phyloP scores from a whole-genome alignment of 2,113 vertebrate genomes.

The Psittacus erithacus region DNA sequence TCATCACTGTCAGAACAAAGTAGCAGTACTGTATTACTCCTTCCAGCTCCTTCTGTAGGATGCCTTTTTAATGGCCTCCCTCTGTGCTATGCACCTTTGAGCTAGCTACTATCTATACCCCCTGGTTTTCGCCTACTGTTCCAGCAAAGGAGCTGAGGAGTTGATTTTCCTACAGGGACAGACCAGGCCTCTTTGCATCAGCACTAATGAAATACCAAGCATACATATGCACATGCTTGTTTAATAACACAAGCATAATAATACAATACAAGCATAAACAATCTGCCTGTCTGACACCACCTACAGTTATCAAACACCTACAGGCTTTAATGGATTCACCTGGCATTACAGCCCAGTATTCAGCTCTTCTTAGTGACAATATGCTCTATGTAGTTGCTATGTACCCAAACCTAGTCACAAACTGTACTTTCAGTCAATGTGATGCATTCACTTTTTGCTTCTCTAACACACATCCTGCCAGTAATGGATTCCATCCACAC shows the following conservation, averaged over 20 bases:
- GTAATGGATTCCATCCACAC: constrained; percentile 5
- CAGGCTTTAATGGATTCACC: background rate
- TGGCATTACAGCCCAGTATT: background rate
- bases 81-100: fast-evolving
- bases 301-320: background rate
- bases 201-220: background rate
- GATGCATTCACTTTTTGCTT: constrained; percentile 35
- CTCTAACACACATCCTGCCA: constrained; percentile 30
- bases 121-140: background rate
- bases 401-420: constrained; percentile 25
- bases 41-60: background rate
- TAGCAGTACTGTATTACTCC: background rate
- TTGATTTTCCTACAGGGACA: background rate
- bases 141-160: background rate
- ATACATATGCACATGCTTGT: fast-evolving
- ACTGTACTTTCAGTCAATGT: constrained; percentile 53
- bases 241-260: background rate
- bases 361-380: constrained; percentile 2
- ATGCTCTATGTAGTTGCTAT: background rate
- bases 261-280: background rate
- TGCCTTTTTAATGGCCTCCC: background rate
- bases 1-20: background rate
- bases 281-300: background rate
- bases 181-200: background rate
- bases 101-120: background rate